Percentiles rank a stretch among this genome's conserved stretches.
Conservation (phyloP, 2,113 vertebrate genomes). For the Ursus arctos region DNA sequence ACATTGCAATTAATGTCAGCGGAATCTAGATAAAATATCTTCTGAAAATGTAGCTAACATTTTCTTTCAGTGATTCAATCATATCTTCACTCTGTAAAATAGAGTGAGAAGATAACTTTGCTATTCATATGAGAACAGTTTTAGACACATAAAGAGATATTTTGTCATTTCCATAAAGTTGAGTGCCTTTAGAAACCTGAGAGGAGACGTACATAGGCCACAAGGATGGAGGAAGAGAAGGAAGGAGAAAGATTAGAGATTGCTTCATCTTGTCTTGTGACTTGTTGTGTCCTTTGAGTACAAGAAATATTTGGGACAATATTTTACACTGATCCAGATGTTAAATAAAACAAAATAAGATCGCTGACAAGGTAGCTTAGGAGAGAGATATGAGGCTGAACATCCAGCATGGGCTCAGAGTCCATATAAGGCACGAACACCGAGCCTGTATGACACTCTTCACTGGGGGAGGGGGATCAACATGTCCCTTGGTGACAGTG, state of each 20-base stretch:
- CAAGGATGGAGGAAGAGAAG: neutral
- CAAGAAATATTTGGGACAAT: neutral
- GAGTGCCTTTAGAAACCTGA: neutral
- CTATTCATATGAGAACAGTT: slow-evolving; percentile 23
- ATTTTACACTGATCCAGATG: neutral
- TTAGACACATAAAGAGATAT: neutral
- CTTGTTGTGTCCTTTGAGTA: neutral
- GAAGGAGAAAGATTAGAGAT: neutral
- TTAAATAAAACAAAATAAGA: neutral
- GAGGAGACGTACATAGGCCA: neutral
- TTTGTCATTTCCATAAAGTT: neutral
- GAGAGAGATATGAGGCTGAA: neutral
- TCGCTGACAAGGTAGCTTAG: neutral
- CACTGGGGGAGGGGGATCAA: rapidly evolving
- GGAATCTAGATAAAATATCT: slow-evolving; percentile 47
- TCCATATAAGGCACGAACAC: neutral
- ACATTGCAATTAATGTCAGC: slow-evolving; percentile 36
- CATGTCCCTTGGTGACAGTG: neutral
- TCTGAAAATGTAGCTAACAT: slow-evolving; percentile 32
- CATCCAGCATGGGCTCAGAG: neutral
- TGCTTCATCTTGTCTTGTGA: neutral
- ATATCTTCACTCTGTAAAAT: neutral
- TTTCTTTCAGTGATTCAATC: slow-evolving; percentile 46
- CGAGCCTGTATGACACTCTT: neutral
- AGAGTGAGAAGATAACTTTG: slow-evolving; percentile 33